Evolutionary conservation across 1,140 invertebrate genomes (phyloP), one percentile per base, ranked within the genome.

Genomic region (Sarcophaga peregrina): DNA sequence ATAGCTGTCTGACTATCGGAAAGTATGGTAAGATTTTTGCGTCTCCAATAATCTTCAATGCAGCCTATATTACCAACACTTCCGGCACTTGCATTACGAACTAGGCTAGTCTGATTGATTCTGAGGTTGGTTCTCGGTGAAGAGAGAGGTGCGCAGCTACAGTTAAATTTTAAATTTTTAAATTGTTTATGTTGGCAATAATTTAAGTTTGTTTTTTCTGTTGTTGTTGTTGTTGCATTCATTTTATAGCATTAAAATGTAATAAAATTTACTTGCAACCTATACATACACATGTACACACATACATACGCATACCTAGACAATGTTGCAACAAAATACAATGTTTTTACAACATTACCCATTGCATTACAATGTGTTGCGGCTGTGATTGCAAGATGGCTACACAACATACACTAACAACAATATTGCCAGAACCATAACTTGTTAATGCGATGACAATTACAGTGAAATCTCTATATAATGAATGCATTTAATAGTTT

Each of bases 171-270:
- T 37, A 37, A 37, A 37, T 37, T 37, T 4, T 37, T 37, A 37
- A 37, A 37, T 37, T 37, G 25, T 37, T 37, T 37, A 37, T 2
- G 1, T 37, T 37, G 25, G 25, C 4, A 37, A 37, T 37, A 37
- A 2, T 37, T 37, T 37, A 37, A 37, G 25, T 37, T 4, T 37
- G 1, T 37, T 37, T 37, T 37, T 37, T 1, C 4, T 58, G 54
- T 58, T 37, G 54, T 58, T 37, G 25, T 37, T 58, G 54, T 58
- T 37, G 54, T 58, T 58, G 54, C 13, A 58, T n/a, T n/a, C 54
- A 58, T 58, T 58, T 58, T 58, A 58, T 58, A 58, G n/a, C 54
- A 58, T 58, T 58, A 58, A 58, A 58, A 58, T 58, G n/a, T 58
- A 58, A 58, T 58, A 58, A 58, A 13, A 58, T 58, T 58, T 58